Evolutionary conservation across 2,113 vertebrate genomes (phyloP).

Genomic region (Chinchilla lanigera): DNA sequence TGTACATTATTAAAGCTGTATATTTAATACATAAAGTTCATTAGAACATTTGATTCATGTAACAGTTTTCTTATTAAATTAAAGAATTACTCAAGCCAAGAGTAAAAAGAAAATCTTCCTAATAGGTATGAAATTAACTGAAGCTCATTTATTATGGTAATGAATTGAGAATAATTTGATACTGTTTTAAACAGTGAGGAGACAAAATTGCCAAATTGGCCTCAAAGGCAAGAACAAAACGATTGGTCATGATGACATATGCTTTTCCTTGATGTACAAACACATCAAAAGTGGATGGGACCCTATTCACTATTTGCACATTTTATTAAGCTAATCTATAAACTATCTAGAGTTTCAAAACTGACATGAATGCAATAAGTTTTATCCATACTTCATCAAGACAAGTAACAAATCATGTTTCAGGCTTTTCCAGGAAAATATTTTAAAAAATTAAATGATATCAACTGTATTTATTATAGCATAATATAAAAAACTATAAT

Average conservation of each 20-base stretch:
- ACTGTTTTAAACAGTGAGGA: conserved; percentile 51
- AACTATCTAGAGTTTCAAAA: neutral
- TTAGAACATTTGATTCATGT: neutral
- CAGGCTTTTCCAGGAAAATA: neutral
- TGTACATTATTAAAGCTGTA: neutral
- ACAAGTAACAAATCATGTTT: neutral
- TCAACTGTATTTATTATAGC: neutral
- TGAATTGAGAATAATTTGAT: conserved; percentile 54
- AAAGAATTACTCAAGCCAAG: conserved; percentile 39
- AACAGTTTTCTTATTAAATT: conserved; percentile 12
- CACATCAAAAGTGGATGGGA: neutral
- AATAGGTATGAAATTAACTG: conserved; percentile 22
- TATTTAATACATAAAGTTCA: neutral
- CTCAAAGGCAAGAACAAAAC: conserved; percentile 3
- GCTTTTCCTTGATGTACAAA: conserved; percentile 36
- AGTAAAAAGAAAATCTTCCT: neutral
- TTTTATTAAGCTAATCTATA: neutral
- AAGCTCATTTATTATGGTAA: neutral
- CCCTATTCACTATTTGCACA: neutral
- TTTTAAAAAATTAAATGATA: conserved; percentile 23
- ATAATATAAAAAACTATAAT: neutral
- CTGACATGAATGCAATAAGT: neutral
- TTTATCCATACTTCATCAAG: conserved; percentile 8
- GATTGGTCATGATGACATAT: neutral
- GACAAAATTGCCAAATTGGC: conserved; percentile 50